Conservation (phyloP, 2,797 vertebrate genomes). For the Rhyacichthys aspro region DNA sequence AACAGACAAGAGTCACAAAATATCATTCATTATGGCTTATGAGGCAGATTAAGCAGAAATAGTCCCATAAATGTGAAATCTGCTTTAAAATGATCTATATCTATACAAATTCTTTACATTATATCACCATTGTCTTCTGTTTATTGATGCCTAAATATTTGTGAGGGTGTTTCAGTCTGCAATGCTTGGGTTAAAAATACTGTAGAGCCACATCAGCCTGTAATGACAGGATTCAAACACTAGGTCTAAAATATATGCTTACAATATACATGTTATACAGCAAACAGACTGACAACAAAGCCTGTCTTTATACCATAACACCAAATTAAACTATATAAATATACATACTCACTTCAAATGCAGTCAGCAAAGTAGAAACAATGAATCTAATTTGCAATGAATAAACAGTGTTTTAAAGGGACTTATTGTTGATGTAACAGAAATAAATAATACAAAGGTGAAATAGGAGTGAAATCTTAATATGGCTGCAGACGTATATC, state of each 20-base stretch:
- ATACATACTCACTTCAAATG: no score
- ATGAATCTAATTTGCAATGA: no score
- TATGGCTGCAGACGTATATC: no score
- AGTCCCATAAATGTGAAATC: no score
- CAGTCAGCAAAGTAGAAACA: no score
- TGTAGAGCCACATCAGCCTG: constrained; percentile 17
- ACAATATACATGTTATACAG: constrained; percentile 7
- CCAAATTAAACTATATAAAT: not conserved
- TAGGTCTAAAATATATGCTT: constrained; percentile 19
- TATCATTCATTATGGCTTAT: not conserved
- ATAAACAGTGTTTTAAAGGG: no score
- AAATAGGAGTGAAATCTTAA: no score
- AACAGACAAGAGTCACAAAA: constrained; percentile 1
- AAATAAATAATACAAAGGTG: no score
- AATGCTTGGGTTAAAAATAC: constrained; percentile 27
- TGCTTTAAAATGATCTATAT: not conserved
- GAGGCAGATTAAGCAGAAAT: not conserved
- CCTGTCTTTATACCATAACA: not conserved
- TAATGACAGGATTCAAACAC: constrained; percentile 30
- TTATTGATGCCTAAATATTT: constrained; percentile 4
- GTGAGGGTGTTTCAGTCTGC: constrained; percentile 5
- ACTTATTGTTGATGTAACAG: no score
- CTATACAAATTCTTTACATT: not conserved
- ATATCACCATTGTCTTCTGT: not conserved
- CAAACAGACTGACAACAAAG: constrained; percentile 14